phyloP scores from a whole-genome alignment of 2,888 invertebrate species.

The Trissonchulus latispiculum region DNA sequence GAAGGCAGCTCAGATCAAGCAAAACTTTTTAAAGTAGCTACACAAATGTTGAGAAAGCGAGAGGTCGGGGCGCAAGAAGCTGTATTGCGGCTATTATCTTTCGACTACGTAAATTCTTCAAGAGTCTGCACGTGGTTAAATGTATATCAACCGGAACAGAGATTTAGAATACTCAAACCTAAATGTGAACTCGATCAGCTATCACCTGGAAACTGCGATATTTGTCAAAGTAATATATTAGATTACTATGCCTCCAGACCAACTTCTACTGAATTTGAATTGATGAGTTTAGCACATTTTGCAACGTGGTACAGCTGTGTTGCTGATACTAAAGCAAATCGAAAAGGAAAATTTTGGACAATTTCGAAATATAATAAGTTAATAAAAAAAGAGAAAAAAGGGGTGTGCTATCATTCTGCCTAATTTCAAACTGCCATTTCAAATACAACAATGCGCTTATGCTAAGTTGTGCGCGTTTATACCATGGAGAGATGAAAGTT shows the following conservation, averaged over 20 bases:
- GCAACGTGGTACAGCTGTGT: neutral
- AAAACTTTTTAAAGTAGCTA: neutral
- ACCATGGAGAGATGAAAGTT: conserved; percentile 2
- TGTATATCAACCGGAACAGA: neutral
- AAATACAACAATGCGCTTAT: neutral
- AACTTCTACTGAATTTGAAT: neutral
- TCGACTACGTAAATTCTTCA: neutral
- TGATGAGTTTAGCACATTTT: neutral
- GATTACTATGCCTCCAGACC: neutral
- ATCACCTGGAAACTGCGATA: neutral
- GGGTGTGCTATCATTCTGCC: neutral
- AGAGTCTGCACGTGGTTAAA: neutral
- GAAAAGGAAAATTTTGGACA: neutral
- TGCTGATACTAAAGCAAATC: neutral
- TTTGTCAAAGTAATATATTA: neutral
- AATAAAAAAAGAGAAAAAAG: neutral
- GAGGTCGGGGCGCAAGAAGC: conserved; percentile 2
- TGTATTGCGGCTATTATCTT: neutral
- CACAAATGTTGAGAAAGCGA: neutral
- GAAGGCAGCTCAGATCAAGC: neutral
- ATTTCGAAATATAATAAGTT: neutral
- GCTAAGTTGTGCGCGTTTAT: neutral
- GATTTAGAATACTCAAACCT: neutral
- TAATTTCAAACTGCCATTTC: neutral
- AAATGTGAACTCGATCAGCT: neutral